phyloP scores from a whole-genome alignment of 2,888 invertebrate species.

The Eupeodes latifasciatus region DNA sequence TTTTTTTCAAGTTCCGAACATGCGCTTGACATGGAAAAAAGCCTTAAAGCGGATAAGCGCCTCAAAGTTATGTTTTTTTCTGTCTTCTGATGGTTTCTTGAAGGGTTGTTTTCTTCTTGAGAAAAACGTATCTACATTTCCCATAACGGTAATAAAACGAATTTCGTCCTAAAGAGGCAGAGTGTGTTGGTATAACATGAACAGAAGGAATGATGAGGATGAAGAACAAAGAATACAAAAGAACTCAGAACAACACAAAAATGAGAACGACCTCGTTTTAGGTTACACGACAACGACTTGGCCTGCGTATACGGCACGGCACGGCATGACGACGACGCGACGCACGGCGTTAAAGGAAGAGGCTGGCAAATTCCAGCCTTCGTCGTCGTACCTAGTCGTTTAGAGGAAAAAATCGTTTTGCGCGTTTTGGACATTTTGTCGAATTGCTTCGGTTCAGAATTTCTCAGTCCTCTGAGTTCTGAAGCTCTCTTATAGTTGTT shows the following conservation, averaged over 20 bases:
- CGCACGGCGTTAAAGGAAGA: constrained; percentile 12
- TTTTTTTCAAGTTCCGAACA: constrained; percentile 61
- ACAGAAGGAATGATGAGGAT: constrained; percentile 9
- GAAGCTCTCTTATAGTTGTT: not conserved
- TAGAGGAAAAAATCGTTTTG: constrained; percentile 27
- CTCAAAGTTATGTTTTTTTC: constrained; percentile 3
- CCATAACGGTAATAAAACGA: not conserved
- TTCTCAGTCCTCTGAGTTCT: not conserved
- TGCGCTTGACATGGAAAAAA: constrained; percentile 52
- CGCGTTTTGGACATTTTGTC: constrained; percentile 42
- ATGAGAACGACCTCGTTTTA: constrained; percentile 71
- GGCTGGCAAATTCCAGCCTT: constrained; percentile 58
- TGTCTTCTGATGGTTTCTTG: not conserved
- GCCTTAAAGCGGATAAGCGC: constrained; percentile 44
- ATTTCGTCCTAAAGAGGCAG: not conserved
- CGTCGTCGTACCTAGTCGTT: no score
- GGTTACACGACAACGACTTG: constrained; percentile 38
- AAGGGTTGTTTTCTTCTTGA: constrained; percentile 50
- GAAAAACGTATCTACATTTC: constrained; percentile 20
- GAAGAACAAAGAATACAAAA: constrained; percentile 1
- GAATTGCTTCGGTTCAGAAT: constrained; percentile 1
- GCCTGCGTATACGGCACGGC: constrained; percentile 36
- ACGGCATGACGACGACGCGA: no score
- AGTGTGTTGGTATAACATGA: not conserved
- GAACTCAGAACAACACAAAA: not conserved